Conservation (phyloP, 2,113 vertebrate species). For the Fulica atra region DNA sequence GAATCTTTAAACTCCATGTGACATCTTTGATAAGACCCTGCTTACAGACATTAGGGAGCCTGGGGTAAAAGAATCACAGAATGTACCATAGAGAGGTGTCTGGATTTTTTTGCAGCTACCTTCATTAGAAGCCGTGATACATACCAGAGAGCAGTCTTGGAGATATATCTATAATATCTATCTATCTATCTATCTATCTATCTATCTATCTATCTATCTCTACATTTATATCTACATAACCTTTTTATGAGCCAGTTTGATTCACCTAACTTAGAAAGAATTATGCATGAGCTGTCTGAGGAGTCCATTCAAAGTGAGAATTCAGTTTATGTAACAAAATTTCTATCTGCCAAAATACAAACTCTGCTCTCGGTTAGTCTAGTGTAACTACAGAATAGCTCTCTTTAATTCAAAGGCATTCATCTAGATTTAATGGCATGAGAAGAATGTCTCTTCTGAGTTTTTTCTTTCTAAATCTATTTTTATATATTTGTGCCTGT, state of each 20-base stretch:
- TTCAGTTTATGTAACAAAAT: background rate
- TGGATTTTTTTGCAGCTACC: background rate
- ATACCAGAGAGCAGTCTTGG: background rate
- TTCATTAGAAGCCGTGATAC: background rate
- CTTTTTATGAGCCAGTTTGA: background rate
- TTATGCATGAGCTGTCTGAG: background rate
- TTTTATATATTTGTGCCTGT: background rate
- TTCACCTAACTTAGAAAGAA: background rate
- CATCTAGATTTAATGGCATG: background rate
- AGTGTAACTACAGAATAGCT: background rate
- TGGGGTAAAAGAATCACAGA: background rate
- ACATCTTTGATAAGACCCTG: background rate
- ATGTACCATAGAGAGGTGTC: background rate
- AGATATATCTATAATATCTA: background rate
- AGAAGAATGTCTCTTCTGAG: background rate
- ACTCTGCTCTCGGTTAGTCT: background rate
- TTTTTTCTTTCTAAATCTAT: background rate
- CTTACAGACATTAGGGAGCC: background rate
- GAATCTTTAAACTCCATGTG: background rate
- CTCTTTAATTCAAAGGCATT: background rate
- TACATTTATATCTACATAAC: background rate
- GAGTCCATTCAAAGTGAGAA: background rate
- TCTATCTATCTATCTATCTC: no score
- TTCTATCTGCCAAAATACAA: background rate
- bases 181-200: no score